Evolutionary conservation across 2,888 invertebrate genomes (phyloP).

Genomic region (Trachelus stipa): DNA sequence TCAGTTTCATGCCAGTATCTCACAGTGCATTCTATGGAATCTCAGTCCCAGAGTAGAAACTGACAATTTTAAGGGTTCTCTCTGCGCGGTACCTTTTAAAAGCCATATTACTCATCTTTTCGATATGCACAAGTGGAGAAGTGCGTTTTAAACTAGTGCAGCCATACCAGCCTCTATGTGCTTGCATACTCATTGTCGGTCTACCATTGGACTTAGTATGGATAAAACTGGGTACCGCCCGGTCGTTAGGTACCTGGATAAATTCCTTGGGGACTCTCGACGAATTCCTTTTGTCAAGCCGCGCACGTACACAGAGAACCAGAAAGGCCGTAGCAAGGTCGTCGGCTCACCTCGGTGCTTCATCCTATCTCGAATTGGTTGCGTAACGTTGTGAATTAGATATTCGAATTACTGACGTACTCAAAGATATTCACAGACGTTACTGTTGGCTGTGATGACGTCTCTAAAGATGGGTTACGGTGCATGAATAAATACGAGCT

Average conservation of each 20-base stretch:
- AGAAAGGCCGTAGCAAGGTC: background rate
- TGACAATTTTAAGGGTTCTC: background rate
- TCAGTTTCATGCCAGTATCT: background rate
- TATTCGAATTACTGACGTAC: background rate
- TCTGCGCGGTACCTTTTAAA: background rate
- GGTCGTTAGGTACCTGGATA: background rate
- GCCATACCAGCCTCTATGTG: background rate
- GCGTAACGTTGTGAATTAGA: background rate
- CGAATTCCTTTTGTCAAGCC: background rate
- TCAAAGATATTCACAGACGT: background rate
- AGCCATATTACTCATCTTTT: background rate
- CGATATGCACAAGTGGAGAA: background rate
- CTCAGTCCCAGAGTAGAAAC: background rate
- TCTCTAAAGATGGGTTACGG: background rate
- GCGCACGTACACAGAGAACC: background rate
- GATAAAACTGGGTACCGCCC: background rate
- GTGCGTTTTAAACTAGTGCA: background rate
- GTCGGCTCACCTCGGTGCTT: background rate
- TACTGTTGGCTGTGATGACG: background rate
- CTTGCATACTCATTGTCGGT: background rate
- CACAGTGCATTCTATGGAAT: background rate
- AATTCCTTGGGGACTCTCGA: background rate
- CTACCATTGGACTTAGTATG: background rate
- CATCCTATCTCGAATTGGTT: background rate
- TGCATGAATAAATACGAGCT: no score